These are phyloP conservation scores for Manis pentadactyla DNA, from an alignment of 2,797 vertebrate species.

Conservation along the genomic window DNA sequence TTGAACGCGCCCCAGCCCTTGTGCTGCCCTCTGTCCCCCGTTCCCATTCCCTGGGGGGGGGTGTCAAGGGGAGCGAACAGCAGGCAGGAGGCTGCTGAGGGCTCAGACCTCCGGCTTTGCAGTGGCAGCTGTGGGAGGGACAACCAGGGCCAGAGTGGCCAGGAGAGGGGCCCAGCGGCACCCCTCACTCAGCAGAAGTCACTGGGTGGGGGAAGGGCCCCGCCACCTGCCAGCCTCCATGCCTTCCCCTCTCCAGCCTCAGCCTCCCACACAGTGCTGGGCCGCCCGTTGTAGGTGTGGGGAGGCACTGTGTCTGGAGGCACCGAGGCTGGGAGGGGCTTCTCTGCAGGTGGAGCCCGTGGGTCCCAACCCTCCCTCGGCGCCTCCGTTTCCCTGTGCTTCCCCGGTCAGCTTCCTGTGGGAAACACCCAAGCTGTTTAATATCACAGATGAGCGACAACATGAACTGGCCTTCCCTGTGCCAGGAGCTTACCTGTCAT, in stretches of 20 bases:
- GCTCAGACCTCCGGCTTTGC: not conserved
- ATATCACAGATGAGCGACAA: not conserved
- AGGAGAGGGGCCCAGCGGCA: not conserved
- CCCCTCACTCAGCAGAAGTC: not conserved
- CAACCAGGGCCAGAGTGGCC: not conserved
- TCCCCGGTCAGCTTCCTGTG: not conserved
- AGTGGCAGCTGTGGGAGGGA: not conserved
- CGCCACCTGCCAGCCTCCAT: rapidly evolving
- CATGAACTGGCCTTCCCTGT: not conserved
- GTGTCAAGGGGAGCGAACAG: too few species aligned
- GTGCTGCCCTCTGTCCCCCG: not conserved
- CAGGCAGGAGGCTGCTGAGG: not conserved
- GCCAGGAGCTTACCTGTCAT: not conserved
- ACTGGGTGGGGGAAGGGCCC: not conserved
- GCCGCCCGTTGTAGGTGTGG: not conserved
- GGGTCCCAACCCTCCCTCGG: not conserved
- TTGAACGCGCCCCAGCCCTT: too few species aligned
- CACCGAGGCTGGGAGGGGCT: not conserved
- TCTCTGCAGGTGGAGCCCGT: not conserved
- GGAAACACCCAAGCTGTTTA: not conserved
- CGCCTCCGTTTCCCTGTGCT: rapidly evolving
- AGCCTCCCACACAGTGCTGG: not conserved
- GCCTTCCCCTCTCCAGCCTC: not conserved
- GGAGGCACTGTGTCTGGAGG: not conserved
- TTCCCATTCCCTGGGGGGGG: too few species aligned